Evolutionary conservation across 2,888 invertebrate genomes (phyloP).

Genomic region (Blastobasis lacticolella): DNA sequence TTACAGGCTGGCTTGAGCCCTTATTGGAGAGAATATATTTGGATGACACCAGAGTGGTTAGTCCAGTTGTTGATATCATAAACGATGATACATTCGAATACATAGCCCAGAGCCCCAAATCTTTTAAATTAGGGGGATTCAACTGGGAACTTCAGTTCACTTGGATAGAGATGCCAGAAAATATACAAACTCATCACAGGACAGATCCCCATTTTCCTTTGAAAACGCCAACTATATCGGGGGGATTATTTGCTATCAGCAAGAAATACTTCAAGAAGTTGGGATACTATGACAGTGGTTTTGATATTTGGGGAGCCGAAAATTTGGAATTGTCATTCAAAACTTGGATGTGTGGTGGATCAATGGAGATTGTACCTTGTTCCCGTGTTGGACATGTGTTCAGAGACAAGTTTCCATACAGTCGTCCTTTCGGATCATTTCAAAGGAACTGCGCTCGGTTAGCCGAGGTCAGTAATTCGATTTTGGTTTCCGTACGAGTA

Average conservation of each 20-base stretch:
- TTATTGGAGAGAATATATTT: slow-evolving; percentile 85
- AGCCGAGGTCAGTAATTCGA: slow-evolving; percentile 80
- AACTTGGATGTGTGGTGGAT: slow-evolving; percentile 99
- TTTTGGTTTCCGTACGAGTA: no score
- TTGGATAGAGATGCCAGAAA: slow-evolving; percentile 95
- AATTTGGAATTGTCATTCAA: slow-evolving; percentile 97
- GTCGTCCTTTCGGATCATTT: slow-evolving; percentile 89
- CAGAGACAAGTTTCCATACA: slow-evolving; percentile 94
- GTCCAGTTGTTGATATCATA: slow-evolving; percentile 94
- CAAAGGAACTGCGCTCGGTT: slow-evolving; percentile 93
- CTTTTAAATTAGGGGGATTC: slow-evolving; percentile 90
- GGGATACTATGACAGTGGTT: slow-evolving; percentile 96
- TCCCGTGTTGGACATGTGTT: slow-evolving; percentile 99
- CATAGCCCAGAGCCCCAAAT: slow-evolving; percentile 81
- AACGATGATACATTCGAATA: slow-evolving; percentile 91
- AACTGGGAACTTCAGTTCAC: slow-evolving; percentile 94
- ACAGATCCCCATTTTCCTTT: slow-evolving; percentile 87
- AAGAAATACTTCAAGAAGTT: slow-evolving; percentile 90
- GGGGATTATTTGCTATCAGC: slow-evolving; percentile 96
- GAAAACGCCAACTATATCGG: slow-evolving; percentile 96
- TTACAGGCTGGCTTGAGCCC: slow-evolving; percentile 91
- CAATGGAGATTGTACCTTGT: slow-evolving; percentile 96
- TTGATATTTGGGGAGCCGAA: slow-evolving; percentile 99
- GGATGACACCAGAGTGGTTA: slow-evolving; percentile 86
- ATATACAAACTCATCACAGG: slow-evolving; percentile 79